Evolutionary conservation across 2,797 vertebrate genomes (phyloP).

Genomic region (Potorous gilbertii): DNA sequence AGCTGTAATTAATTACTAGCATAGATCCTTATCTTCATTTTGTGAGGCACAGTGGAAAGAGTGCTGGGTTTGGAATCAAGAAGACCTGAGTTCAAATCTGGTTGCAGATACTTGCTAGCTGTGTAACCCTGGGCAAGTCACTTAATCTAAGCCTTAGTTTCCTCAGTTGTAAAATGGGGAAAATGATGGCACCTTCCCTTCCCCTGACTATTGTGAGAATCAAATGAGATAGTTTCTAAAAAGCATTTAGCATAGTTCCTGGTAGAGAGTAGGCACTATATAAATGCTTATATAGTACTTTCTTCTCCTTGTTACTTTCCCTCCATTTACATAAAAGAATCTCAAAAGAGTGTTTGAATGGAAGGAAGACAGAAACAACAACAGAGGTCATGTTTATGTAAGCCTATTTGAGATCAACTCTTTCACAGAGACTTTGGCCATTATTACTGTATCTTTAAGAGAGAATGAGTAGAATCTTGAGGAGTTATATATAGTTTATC

Average conservation of each 20-base stretch:
- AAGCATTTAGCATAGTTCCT: background rate
- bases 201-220: background rate
- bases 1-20: background rate
- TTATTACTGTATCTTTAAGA: background rate
- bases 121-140: background rate
- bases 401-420: background rate
- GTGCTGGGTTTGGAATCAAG: background rate
- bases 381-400: background rate
- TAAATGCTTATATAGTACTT: background rate
- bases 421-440: background rate
- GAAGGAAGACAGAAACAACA: background rate
- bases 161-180: background rate
- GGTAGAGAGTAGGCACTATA: background rate
- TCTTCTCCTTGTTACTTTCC: background rate
- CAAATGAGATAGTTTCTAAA: background rate
- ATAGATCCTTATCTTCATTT: background rate
- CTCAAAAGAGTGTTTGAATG: background rate
- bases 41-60: background rate
- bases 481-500: background rate
- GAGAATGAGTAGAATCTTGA: background rate
- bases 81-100: background rate
- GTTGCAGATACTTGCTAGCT: background rate
- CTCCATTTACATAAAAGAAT: background rate
- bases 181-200: background rate
- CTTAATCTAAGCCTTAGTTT: background rate